phyloP scores from a whole-genome alignment of 2,888 invertebrate species.

The Drosophila dives region DNA sequence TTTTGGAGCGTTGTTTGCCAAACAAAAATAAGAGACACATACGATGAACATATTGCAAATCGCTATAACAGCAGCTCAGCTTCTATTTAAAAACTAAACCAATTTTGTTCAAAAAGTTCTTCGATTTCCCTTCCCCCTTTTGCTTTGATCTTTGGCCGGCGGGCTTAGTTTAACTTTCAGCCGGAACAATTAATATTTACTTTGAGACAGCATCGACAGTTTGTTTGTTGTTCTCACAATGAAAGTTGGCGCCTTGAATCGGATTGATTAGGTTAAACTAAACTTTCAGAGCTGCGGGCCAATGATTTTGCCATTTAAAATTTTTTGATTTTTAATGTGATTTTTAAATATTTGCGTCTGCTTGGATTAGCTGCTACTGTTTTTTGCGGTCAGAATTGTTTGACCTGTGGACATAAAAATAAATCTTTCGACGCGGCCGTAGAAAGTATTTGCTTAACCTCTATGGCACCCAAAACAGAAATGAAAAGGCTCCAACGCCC shows the following conservation, averaged over 20 bases:
- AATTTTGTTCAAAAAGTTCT: slow-evolving; percentile 31
- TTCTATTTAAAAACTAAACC: slow-evolving; percentile 28
- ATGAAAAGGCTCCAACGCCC: not conserved
- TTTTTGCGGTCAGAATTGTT: slow-evolving; percentile 37
- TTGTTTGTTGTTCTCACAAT: slow-evolving; percentile 64
- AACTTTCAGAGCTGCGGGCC: slow-evolving; percentile 51
- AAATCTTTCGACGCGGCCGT: slow-evolving; percentile 56
- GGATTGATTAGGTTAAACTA: slow-evolving; percentile 43
- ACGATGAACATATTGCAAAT: slow-evolving; percentile 39
- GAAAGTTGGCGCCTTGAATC: slow-evolving; percentile 48
- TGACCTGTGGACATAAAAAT: slow-evolving; percentile 31
- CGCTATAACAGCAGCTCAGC: slow-evolving; percentile 22
- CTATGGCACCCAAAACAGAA: slow-evolving; percentile 18
- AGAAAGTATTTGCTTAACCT: slow-evolving; percentile 62
- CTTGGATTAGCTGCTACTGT: slow-evolving; percentile 57
- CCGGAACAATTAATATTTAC: slow-evolving; percentile 41
- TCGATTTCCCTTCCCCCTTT: not conserved
- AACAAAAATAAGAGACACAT: slow-evolving; percentile 57
- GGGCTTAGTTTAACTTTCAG: not conserved
- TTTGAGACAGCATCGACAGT: slow-evolving; percentile 32
- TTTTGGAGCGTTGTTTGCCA: slow-evolving; percentile 42
- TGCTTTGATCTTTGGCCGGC: not conserved
- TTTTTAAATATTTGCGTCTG: slow-evolving; percentile 19
- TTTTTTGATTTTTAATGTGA: slow-evolving; percentile 51
- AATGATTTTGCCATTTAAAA: slow-evolving; percentile 43